Evolutionary conservation across 2,888 invertebrate species (phyloP).

Genomic region (Drosophila mercatorum): DNA sequence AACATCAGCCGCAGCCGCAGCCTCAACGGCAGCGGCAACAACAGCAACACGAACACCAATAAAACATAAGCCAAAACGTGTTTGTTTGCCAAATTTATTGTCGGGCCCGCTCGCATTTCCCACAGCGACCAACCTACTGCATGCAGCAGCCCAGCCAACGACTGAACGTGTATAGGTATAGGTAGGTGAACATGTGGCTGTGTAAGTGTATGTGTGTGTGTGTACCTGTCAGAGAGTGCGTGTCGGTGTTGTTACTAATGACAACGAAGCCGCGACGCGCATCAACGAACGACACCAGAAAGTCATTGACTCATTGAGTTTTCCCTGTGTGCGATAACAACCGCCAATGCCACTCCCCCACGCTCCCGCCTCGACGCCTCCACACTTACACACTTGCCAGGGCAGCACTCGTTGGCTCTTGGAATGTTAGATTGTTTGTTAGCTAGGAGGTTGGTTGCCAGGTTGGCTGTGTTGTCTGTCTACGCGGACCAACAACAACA

Average conservation of each 20-base stretch:
- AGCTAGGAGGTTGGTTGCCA: constrained; percentile 52
- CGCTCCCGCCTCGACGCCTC: constrained; percentile 5
- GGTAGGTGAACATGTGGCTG: constrained; percentile 1
- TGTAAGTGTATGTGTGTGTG: constrained; percentile 13
- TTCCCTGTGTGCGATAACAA: constrained; percentile 51
- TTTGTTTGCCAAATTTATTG: constrained; percentile 78
- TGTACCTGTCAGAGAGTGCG: constrained; percentile 49
- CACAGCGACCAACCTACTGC: constrained; percentile 47
- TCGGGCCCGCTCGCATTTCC: constrained; percentile 61
- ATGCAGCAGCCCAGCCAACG: constrained; percentile 39
- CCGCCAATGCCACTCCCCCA: constrained; percentile 38
- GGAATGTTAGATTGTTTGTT: constrained; percentile 67
- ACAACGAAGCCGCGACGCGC: constrained; percentile 74
- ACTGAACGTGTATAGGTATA: constrained; percentile 15
- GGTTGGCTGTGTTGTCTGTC: constrained; percentile 63
- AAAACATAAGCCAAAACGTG: constrained; percentile 78
- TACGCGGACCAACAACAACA: constrained; percentile 49
- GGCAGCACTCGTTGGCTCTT: constrained; percentile 64
- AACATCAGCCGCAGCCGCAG: constrained; percentile 53
- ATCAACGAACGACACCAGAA: constrained; percentile 77
- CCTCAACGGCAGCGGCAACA: constrained; percentile 30
- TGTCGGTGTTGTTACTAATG: constrained; percentile 75
- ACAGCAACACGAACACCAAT: constrained; percentile 58
- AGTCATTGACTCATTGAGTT: constrained; percentile 78
- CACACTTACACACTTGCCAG: constrained; percentile 48